Percentiles rank a stretch among this genome's conserved stretches.
Conservation (phyloP, 2,797 vertebrate species). For the Macropus fuliginosus region DNA sequence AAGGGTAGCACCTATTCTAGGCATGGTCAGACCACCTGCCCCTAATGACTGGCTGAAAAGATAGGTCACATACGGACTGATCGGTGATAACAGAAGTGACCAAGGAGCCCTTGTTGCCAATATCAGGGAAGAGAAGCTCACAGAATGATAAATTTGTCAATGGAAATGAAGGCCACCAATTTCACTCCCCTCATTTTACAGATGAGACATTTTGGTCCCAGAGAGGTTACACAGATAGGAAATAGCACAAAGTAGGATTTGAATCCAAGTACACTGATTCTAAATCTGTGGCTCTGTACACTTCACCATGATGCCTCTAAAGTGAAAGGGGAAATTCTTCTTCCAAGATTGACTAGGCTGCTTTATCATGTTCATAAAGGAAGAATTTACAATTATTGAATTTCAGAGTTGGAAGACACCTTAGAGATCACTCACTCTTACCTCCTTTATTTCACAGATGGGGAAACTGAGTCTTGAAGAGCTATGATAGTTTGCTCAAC, state of each 20-base stretch:
- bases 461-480: background rate
- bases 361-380: background rate
- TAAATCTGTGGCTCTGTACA: background rate
- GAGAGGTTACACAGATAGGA: background rate
- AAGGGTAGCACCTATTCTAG: background rate
- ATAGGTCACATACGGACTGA: background rate
- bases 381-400: background rate
- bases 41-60: background rate
- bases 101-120: background rate
- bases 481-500: background rate
- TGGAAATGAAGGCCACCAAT: background rate
- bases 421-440: background rate
- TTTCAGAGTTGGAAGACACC: background rate
- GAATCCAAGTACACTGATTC: background rate
- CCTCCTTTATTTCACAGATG: background rate
- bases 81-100: background rate
- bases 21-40: background rate
- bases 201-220: background rate
- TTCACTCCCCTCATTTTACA: background rate
- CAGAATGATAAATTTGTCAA: background rate
- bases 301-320: background rate
- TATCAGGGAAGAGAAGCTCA: background rate
- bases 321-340: background rate
- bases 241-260: background rate
- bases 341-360: background rate